phyloP scores from a whole-genome alignment of 23 tunicate genomes.

The Aplidium turbinatum region DNA sequence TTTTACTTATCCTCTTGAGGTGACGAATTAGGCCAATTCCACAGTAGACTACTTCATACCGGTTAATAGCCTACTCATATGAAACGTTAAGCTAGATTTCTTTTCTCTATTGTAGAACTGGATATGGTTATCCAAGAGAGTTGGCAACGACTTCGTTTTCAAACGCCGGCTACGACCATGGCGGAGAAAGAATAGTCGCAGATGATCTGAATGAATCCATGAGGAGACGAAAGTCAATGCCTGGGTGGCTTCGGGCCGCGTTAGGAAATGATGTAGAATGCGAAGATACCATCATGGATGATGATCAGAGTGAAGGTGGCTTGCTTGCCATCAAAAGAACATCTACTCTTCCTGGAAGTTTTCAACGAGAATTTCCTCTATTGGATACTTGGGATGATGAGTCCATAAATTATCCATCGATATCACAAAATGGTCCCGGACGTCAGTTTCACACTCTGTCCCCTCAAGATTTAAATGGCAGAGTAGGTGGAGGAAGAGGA shows the following conservation, averaged over 20 bases:
- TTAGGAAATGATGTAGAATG: constrained; percentile 57
- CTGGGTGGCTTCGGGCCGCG: constrained; percentile 91
- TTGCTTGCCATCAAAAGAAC: constrained; percentile 25
- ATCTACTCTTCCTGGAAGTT: constrained; percentile 44
- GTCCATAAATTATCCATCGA: constrained; percentile 81
- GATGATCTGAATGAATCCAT: constrained; percentile 27
- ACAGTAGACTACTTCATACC: too few species aligned
- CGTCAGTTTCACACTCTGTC: constrained; percentile 13
- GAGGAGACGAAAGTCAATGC: constrained; percentile 71
- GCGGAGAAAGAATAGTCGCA: constrained; percentile 26
- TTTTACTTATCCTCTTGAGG: not conserved
- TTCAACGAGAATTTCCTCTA: constrained; percentile 76
- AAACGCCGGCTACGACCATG: constrained; percentile 26
- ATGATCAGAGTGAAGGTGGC: constrained; percentile 43
- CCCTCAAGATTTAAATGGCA: not conserved
- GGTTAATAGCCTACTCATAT: too few species aligned
- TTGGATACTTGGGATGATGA: constrained; percentile 82
- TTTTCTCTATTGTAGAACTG: constrained; percentile 24
- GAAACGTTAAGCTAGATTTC: not conserved
- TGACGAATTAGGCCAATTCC: too few species aligned
- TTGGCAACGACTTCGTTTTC: constrained; percentile 22
- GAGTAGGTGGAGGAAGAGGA: not conserved
- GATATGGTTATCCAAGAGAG: constrained; percentile 54
- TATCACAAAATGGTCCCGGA: constrained; percentile 57
- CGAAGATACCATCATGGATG: constrained; percentile 22